phyloP scores from a whole-genome alignment of 2,797 vertebrate genomes.

The Siniperca undulata region DNA sequence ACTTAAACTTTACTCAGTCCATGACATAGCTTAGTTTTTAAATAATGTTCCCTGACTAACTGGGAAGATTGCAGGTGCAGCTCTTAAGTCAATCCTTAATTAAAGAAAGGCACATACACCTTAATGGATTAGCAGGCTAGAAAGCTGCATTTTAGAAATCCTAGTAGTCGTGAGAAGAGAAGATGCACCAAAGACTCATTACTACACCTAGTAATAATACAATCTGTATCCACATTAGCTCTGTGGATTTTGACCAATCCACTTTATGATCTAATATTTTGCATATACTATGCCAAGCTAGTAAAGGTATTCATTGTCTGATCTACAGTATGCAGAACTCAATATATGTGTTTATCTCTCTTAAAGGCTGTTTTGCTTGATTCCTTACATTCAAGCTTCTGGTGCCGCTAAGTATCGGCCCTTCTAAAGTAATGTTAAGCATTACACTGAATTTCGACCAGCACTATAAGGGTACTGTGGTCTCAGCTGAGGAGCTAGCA shows the following conservation, averaged over 20 bases:
- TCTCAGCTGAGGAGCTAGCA: not conserved
- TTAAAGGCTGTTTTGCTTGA: not conserved
- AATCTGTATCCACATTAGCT: not conserved
- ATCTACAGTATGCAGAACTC: not conserved
- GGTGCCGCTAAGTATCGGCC: not conserved
- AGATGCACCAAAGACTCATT: not conserved
- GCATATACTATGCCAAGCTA: not conserved
- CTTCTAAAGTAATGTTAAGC: not conserved
- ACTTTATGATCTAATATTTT: not conserved
- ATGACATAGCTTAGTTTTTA: conserved; percentile 21
- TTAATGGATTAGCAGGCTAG: not conserved
- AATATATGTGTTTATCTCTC: not conserved
- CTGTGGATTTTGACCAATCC: not conserved
- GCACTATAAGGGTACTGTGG: not conserved
- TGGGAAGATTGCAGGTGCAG: not conserved
- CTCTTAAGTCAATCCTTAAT: not conserved
- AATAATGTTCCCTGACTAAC: conserved; percentile 7
- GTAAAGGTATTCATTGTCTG: not conserved
- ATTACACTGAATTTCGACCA: not conserved
- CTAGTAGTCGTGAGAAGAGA: not conserved
- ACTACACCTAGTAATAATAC: not conserved
- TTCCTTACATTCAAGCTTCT: not conserved
- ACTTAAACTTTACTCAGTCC: conserved; percentile 35
- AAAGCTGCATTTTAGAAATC: not conserved
- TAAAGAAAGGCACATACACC: not conserved